phyloP scores from a whole-genome alignment of 2,113 vertebrate species.

The Scolopax mira region DNA sequence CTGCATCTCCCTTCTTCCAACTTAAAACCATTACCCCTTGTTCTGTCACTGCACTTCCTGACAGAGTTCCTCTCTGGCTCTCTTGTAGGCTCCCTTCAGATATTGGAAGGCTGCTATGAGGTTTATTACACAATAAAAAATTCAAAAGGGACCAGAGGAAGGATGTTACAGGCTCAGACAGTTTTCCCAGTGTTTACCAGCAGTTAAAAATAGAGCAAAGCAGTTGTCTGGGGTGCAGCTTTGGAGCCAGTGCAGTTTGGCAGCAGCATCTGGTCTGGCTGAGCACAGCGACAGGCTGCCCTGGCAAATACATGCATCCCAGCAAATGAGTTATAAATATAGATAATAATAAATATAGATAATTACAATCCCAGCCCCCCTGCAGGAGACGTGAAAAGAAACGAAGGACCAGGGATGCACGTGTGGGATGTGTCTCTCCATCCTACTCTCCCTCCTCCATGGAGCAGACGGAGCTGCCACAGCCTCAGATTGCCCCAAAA shows the following conservation, averaged over 20 bases:
- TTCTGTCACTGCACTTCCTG: too few relatives aligned
- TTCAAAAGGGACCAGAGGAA: neutral
- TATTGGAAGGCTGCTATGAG: too few relatives aligned
- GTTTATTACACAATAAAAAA: neutral
- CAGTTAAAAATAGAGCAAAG: constrained; percentile 43
- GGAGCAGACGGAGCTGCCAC: neutral
- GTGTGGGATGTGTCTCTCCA: neutral
- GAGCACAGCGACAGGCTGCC: neutral
- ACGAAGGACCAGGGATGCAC: fast-evolving
- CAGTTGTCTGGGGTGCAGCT: neutral
- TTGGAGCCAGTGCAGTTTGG: neutral
- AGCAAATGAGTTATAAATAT: neutral
- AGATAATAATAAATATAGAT: neutral
- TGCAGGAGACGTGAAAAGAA: neutral
- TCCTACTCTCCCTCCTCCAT: neutral
- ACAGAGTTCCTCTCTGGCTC: too few relatives aligned
- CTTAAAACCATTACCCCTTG: too few relatives aligned
- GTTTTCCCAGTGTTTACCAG: constrained; percentile 4
- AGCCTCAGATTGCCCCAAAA: neutral
- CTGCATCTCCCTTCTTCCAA: too few relatives aligned
- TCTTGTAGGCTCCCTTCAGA: too few relatives aligned
- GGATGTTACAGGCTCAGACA: neutral
- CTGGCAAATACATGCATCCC: neutral
- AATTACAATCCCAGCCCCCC: fast-evolving
- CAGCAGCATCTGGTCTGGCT: neutral